Base-by-base conservation (phyloP, 2,888 invertebrate species). In the Rhyacophila evoluta region DNA sequence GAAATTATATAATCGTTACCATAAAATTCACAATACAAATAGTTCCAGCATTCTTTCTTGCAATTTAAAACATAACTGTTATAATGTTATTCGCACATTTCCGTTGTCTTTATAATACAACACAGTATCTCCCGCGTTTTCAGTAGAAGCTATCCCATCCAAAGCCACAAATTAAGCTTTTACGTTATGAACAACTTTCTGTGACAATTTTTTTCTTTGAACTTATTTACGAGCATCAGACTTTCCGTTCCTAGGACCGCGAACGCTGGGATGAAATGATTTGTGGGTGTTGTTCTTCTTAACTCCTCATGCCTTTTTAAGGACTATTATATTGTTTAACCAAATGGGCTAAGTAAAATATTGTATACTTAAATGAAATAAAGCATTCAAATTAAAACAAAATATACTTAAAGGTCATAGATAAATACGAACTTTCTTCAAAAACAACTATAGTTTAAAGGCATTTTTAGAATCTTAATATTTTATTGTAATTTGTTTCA, bases 211-310 rank as follows among this genome's bases (percentile, higher is more conserved):
- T 80, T 75, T 80, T 75, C 74, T 41, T 55, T 55, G 74, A 76
- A 72, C 77, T 80, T 82, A 82, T 82, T 82, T 82, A 82, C 76
- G 80, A 79, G 75, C 69, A 78, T 80, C 81, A 78, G 80, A 79
- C 82, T 80, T 81, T 81, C 82, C 82, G 75, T 73, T 75, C 19
- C 55, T 36, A 74, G 41, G 25, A 55, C 39, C n/a, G 68, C 68
- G 73, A 67, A 77, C 33, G 72, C 33, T 72, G 73, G 79, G 82
- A 82, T 79, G 79, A 79, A 78, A 82, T 82, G 82, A 82, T 82
- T 82, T 82, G 82, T 81, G 79, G 72, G 71, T 76, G 77, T 81
- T 82, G 82, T 82, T 81, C 78, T 70, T 68, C 55, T 25, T 55
- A 55, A 55, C 55, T 19, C 71, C n/a, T 37, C 29, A 15, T 33